Evolutionary conservation across 2,797 vertebrate species (phyloP).

Genomic region (Myioborus melanocephalus): DNA sequence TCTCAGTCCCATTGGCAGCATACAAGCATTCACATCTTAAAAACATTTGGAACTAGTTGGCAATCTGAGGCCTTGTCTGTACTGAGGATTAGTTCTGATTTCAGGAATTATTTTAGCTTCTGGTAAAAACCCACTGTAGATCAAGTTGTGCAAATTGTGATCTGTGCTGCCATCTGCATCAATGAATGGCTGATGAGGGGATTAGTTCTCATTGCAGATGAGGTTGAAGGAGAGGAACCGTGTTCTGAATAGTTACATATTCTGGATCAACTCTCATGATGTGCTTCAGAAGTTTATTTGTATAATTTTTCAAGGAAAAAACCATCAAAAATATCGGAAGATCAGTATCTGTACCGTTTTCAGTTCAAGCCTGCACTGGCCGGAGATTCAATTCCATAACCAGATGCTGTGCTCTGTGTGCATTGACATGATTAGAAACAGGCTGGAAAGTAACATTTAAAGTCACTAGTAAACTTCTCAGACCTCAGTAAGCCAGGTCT

Average conservation of each 20-base stretch:
- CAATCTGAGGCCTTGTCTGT: constrained; percentile 10
- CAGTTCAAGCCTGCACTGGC: background rate
- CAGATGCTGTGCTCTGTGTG: background rate
- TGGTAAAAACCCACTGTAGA: background rate
- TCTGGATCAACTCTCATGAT: background rate
- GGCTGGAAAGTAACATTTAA: background rate
- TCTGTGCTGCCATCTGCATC: background rate
- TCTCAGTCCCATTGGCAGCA: background rate
- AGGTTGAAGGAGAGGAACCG: background rate
- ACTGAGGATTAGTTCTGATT: constrained; percentile 20
- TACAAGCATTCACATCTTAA: background rate
- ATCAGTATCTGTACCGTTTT: background rate
- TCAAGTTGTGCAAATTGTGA: background rate
- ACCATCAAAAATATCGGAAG: background rate
- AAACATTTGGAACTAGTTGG: constrained; percentile 17
- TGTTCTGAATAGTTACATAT: background rate
- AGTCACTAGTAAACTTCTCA: background rate
- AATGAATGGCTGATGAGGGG: background rate
- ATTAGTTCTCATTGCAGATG: background rate
- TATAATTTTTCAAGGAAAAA: background rate
- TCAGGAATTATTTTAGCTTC: constrained; percentile 37
- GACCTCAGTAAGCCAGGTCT: background rate
- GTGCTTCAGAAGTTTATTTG: background rate
- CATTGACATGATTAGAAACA: constrained; percentile 1
- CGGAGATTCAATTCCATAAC: background rate